Conservation (phyloP, 1,140 invertebrate species). For the Drosophila navojoa region DNA sequence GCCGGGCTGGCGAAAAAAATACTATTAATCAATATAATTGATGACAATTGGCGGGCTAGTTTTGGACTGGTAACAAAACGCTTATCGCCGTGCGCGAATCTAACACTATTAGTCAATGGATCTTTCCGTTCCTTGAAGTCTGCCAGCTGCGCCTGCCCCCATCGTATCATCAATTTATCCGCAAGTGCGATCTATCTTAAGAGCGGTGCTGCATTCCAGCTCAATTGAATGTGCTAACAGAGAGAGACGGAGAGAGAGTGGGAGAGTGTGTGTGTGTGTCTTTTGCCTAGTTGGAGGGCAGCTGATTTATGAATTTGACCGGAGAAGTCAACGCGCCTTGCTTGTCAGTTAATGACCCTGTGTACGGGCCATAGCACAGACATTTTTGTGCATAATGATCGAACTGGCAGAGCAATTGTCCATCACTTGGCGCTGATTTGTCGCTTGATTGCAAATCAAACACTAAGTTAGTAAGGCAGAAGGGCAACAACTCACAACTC, state of each 20-base stretch:
- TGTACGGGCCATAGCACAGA: conserved; percentile 40
- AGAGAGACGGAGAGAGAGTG: neutral
- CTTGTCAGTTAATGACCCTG: conserved; percentile 69
- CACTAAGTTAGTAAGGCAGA: conserved; percentile 72
- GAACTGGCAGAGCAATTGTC: conserved; percentile 28
- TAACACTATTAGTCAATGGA: conserved; percentile 79
- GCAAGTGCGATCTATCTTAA: conserved; percentile 42
- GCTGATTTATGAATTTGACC: conserved; percentile 79
- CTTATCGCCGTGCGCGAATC: conserved; percentile 69
- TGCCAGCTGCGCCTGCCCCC: conserved; percentile 53
- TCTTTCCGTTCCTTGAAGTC: conserved; percentile 16
- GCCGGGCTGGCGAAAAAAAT: conserved; percentile 13
- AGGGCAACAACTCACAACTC: conserved; percentile 26
- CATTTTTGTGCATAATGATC: conserved; percentile 36
- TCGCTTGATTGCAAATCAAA: conserved; percentile 32
- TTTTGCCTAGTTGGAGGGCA: conserved; percentile 12
- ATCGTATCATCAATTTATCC: conserved; percentile 76
- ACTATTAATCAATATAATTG: conserved; percentile 78
- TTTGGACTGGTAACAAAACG: conserved; percentile 63
- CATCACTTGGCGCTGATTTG: conserved; percentile 43
- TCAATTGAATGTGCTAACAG: conserved; percentile 31
- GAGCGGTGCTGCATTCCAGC: conserved; percentile 67
- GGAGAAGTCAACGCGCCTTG: conserved; percentile 53
- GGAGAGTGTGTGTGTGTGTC: neutral
- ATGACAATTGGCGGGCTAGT: conserved; percentile 65